These are phyloP conservation scores for Steinernema khuongi DNA, from an alignment of 1,140 invertebrate genomes.

Conservation along the genomic window DNA sequence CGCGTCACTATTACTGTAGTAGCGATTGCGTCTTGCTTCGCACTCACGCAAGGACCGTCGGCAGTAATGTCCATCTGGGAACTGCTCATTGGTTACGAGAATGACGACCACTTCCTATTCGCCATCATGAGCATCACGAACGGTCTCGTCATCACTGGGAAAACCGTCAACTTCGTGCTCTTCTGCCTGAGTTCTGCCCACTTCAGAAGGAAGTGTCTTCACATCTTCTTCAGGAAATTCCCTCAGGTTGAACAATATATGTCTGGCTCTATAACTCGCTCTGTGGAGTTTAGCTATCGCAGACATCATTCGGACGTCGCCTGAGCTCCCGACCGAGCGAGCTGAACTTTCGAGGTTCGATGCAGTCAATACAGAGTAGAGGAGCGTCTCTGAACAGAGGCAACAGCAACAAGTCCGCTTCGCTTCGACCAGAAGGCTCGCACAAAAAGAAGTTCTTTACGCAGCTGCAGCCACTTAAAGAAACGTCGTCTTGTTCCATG, in stretches of 20 bases:
- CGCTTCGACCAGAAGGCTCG: neutral
- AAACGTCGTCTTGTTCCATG: neutral
- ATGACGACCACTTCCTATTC: constrained; percentile 30
- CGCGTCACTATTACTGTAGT: constrained; percentile 54
- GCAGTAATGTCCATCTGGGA: constrained; percentile 55
- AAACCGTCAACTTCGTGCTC: constrained; percentile 54
- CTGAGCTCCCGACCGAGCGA: neutral
- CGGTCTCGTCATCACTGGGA: constrained; percentile 51
- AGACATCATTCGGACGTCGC: constrained; percentile 1
- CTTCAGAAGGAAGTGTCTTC: constrained; percentile 48
- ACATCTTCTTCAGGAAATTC: constrained; percentile 51
- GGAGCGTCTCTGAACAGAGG: neutral
- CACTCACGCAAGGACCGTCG: constrained; percentile 56
- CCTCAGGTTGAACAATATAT: constrained; percentile 37
- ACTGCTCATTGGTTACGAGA: constrained; percentile 47
- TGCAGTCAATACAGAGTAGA: neutral
- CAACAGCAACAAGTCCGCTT: neutral
- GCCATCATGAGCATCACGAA: constrained; percentile 47
- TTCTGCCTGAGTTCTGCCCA: constrained; percentile 57
- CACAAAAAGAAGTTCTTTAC: neutral
- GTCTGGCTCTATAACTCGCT: neutral
- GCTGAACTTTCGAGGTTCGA: neutral
- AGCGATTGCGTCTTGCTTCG: constrained; percentile 54
- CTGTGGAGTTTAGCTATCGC: neutral
- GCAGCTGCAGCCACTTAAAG: neutral